Conservation (phyloP, 2,113 vertebrate species). For the Entomyzon cyanotis region DNA sequence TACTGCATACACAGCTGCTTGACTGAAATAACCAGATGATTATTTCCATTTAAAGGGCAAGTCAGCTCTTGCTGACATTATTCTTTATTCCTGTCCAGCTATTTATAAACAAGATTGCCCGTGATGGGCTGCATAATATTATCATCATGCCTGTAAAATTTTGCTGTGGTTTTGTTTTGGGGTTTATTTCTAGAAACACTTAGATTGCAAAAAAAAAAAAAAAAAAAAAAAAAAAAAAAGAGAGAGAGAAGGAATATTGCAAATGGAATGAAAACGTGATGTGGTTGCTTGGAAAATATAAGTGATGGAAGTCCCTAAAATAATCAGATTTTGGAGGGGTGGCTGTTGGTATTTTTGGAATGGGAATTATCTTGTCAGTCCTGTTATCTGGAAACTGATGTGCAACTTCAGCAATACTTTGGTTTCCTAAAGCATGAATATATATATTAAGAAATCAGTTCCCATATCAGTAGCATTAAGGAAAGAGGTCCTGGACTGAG, state of each 20-base stretch:
- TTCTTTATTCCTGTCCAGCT: neutral
- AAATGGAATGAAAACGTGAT: neutral
- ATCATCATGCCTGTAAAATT: neutral
- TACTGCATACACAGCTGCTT: neutral
- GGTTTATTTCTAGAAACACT: neutral
- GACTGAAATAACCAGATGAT: neutral
- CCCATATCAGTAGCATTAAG: neutral
- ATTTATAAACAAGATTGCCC: neutral
- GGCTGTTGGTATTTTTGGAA: neutral
- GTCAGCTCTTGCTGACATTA: neutral
- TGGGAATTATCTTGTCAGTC: neutral
- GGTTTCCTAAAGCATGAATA: neutral
- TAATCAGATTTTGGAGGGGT: neutral
- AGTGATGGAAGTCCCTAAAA: neutral
- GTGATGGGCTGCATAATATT: neutral
- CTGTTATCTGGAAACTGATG: neutral
- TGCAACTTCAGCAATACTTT: neutral
- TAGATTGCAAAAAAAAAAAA: neutral
- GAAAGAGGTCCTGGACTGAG: neutral
- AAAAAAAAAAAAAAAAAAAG: too few species aligned
- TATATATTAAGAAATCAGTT: neutral
- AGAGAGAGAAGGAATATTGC: neutral
- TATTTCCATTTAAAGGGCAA: slow-evolving; percentile 36
- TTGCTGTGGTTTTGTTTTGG: neutral
- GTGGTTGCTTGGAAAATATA: neutral